phyloP scores from a whole-genome alignment of 2,888 invertebrate species.

The Agonopterix arenella region DNA sequence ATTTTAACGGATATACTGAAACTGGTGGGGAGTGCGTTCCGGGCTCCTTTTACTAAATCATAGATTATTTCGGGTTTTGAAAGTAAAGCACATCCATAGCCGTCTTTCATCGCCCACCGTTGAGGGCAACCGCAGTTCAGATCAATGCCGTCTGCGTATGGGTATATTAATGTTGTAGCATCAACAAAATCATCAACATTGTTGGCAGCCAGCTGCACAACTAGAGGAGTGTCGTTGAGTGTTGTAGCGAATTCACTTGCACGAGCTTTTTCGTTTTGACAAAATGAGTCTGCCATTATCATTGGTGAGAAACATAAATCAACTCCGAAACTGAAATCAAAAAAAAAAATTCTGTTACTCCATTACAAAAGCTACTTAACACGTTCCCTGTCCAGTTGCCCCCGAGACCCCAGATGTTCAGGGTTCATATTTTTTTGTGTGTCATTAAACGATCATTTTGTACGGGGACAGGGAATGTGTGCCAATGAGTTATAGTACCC shows the following conservation, averaged over 20 bases:
- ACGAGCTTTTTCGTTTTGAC: slow-evolving; percentile 91
- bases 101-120: slow-evolving; percentile 94
- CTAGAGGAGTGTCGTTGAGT: slow-evolving; percentile 86
- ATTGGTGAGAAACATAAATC: slow-evolving; percentile 97
- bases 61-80: slow-evolving; percentile 89
- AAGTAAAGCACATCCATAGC: slow-evolving; percentile 91
- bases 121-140: slow-evolving; percentile 99
- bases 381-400: too few relatives aligned
- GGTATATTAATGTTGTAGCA: slow-evolving; percentile 89
- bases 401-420: too few relatives aligned
- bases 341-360: background rate
- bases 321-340: slow-evolving; percentile 82
- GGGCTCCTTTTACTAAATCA: slow-evolving; percentile 87
- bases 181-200: slow-evolving; percentile 87
- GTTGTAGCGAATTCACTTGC: slow-evolving; percentile 88
- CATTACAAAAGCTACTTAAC: too few relatives aligned
- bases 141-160: slow-evolving; percentile 94
- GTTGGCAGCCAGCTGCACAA: slow-evolving; percentile 97
- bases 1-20: slow-evolving; percentile 96
- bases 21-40: slow-evolving; percentile 81
- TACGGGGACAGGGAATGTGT: too few relatives aligned
- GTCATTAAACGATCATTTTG: too few relatives aligned
- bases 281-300: slow-evolving; percentile 97
- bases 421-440: too few relatives aligned
- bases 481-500: too few relatives aligned